phyloP scores from a whole-genome alignment of 2,797 vertebrate genomes.

The Pipistrellus pipistrellus region DNA sequence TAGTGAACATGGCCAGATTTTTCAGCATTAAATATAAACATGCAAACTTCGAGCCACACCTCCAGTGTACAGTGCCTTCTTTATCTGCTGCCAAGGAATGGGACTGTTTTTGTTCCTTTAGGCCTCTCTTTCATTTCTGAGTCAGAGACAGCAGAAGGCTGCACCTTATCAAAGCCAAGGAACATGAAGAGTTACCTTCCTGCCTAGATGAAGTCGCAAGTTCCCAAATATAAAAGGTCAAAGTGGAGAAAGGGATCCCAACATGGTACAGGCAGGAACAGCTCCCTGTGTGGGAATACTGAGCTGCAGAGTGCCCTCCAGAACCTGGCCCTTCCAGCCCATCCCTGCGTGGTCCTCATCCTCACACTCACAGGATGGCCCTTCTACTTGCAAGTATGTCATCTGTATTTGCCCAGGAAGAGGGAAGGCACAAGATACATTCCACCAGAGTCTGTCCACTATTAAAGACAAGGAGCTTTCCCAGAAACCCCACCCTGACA shows the following conservation, averaged over 20 bases:
- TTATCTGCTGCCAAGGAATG: background rate
- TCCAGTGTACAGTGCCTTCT: background rate
- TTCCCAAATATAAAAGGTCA: background rate
- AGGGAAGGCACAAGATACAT: background rate
- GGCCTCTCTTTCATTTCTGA: background rate
- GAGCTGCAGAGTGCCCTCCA: background rate
- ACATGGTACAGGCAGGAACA: background rate
- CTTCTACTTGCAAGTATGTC: background rate
- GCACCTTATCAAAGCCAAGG: background rate
- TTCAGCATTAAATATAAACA: conserved; percentile 29
- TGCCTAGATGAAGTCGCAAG: background rate
- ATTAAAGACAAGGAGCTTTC: background rate
- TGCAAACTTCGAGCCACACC: background rate
- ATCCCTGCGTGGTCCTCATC: background rate
- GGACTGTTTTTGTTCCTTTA: background rate
- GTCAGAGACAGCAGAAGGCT: background rate
- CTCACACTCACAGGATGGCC: background rate
- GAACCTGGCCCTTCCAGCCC: background rate
- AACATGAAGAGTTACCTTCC: background rate
- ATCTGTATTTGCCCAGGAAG: background rate
- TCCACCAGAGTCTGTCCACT: background rate
- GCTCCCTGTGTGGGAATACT: accelerated
- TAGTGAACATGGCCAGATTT: conserved; percentile 4
- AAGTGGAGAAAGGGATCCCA: background rate
- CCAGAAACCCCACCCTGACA: background rate